Percentiles rank a stretch among this genome's conserved stretches.
Evolutionary conservation across 2,797 vertebrate genomes (phyloP).

Genomic region (Cryptoblepharus egeriae): DNA sequence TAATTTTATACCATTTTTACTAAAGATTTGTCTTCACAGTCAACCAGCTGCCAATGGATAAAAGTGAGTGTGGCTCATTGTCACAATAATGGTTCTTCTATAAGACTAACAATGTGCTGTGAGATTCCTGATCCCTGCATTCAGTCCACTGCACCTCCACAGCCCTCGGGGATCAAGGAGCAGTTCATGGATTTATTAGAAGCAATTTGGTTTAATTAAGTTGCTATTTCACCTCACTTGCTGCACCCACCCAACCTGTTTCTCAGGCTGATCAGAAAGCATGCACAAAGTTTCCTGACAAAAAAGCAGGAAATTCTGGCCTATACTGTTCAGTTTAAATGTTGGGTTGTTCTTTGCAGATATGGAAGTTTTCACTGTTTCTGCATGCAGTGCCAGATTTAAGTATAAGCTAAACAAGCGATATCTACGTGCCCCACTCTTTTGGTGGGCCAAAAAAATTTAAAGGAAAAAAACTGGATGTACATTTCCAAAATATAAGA

Average conservation of each 20-base stretch:
- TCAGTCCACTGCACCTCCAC: neutral
- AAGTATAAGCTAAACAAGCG: too few relatives aligned
- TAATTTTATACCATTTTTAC: neutral
- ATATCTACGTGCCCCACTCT: too few relatives aligned
- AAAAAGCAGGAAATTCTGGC: neutral
- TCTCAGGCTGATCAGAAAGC: neutral
- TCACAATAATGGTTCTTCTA: neutral
- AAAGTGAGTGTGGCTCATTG: neutral
- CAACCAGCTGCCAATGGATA: neutral
- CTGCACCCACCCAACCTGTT: slow-evolving; percentile 19
- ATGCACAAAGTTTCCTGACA: neutral
- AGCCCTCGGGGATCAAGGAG: neutral
- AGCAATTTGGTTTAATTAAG: slow-evolving; percentile 19
- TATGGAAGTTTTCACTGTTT: neutral
- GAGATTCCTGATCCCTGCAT: neutral
- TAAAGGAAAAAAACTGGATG: too few relatives aligned
- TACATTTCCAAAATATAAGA: too few relatives aligned
- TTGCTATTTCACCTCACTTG: neutral
- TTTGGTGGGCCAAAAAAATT: too few relatives aligned
- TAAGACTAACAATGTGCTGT: neutral
- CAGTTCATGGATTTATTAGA: neutral
- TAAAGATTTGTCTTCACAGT: neutral
- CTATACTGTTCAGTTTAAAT: neutral
- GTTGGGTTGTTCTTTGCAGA: neutral
- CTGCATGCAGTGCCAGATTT: too few relatives aligned